Evolutionary conservation across 2,113 vertebrate species (phyloP).

Genomic region (Lagopus muta): DNA sequence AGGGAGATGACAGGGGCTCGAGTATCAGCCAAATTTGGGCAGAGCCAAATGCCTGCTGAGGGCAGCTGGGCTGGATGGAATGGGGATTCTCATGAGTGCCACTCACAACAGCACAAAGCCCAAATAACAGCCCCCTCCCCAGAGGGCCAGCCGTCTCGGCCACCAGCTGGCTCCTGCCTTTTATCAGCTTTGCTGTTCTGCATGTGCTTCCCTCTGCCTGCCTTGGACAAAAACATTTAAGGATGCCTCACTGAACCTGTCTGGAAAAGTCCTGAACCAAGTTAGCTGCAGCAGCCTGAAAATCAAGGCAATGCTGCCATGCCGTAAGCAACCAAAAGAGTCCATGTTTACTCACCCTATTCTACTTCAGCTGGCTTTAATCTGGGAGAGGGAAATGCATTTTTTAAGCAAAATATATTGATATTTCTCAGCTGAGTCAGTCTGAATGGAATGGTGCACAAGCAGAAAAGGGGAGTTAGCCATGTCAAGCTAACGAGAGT

Average conservation of each 20-base stretch:
- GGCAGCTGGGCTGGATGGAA: neutral
- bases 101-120: neutral
- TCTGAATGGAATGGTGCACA: fast-evolving
- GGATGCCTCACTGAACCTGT: neutral
- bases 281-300: neutral
- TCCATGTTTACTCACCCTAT: neutral
- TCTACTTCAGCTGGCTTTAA: neutral
- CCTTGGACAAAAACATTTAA: neutral
- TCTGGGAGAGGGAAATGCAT: neutral
- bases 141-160: neutral
- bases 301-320: fast-evolving
- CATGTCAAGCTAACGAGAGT: fast-evolving
- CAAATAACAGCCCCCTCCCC: neutral
- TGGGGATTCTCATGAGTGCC: neutral
- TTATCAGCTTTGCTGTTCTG: neutral
- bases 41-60: neutral
- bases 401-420: neutral
- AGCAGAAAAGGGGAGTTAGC: neutral
- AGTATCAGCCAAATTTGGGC: neutral
- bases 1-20: neutral
- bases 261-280: neutral
- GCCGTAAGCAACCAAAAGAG: fast-evolving
- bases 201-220: fast-evolving
- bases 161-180: constrained; percentile 9
- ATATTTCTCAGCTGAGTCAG: neutral